Conservation (phyloP, 1,140 invertebrate genomes). For the Coptotermes formosanus region DNA sequence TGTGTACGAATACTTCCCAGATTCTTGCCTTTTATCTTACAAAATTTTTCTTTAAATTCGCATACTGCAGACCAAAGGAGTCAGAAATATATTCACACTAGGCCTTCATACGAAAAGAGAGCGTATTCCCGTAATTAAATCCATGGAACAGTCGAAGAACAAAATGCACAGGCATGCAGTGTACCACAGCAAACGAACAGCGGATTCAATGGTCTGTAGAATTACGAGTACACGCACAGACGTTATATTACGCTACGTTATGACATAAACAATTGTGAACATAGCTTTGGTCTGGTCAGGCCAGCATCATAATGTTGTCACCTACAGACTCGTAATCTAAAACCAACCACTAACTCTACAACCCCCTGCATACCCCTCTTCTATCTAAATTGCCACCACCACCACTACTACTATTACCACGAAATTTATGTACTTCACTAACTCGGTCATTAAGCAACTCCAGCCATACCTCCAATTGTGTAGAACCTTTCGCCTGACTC, state of each 20-base stretch:
- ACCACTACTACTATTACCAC: background rate
- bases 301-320: slow-evolving; percentile 3
- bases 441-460: slow-evolving; percentile 2
- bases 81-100: too few relatives aligned
- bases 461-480: background rate
- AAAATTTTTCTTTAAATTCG: too few relatives aligned
- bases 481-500: background rate
- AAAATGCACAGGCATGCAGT: too few relatives aligned
- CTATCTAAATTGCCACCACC: background rate
- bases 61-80: too few relatives aligned
- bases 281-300: background rate
- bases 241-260: background rate
- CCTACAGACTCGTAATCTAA: slow-evolving; percentile 7
- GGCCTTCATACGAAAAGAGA: too few relatives aligned
- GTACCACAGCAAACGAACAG: too few relatives aligned
- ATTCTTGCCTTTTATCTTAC: too few relatives aligned
- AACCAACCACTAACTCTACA: background rate
- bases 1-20: too few relatives aligned
- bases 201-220: too few relatives aligned
- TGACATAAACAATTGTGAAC: background rate
- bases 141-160: too few relatives aligned
- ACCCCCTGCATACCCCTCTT: background rate
- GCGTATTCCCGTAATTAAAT: too few relatives aligned
- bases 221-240: too few relatives aligned
- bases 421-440: slow-evolving; percentile 14